Evolutionary conservation across 2,797 vertebrate species (phyloP).

Genomic region (Tympanoctomys barrerae): DNA sequence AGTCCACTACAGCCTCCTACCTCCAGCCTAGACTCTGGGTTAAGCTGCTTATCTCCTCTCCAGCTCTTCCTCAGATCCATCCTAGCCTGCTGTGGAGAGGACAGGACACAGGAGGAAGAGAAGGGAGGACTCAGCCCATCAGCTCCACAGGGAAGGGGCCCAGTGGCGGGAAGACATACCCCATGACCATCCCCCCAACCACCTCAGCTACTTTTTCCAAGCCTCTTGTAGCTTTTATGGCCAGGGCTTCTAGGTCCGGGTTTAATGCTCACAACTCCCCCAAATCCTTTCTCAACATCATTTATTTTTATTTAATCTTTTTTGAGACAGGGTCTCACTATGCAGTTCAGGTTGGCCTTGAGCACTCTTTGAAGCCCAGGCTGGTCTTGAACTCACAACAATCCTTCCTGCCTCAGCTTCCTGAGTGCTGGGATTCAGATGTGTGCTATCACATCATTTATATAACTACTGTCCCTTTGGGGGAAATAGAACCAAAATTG

Average conservation of each 20-base stretch:
- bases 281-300: slow-evolving; percentile 17
- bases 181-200: not conserved
- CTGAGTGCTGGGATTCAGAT: too few relatives aligned
- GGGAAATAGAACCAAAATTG: slow-evolving; percentile 37
- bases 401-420: too few relatives aligned
- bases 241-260: slow-evolving; percentile 45
- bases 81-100: slow-evolving; percentile 44
- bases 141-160: not conserved
- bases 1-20: not conserved
- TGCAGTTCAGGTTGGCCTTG: too few relatives aligned
- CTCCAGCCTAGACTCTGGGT: not conserved
- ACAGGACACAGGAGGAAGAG: not conserved
- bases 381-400: too few relatives aligned
- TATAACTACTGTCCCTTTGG: not conserved
- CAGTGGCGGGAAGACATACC: not conserved
- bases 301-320: not conserved
- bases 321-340: too few relatives aligned
- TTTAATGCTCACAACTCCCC: slow-evolving; percentile 28
- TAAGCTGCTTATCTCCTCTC: slow-evolving; percentile 52
- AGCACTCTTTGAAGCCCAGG: too few relatives aligned
- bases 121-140: slow-evolving; percentile 4
- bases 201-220: slow-evolving; percentile 9
- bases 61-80: slow-evolving; percentile 34
- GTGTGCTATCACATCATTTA: not conserved
- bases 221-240: not conserved